Evolutionary conservation across 2,113 vertebrate genomes (phyloP).

Genomic region (Zosterops lateralis): DNA sequence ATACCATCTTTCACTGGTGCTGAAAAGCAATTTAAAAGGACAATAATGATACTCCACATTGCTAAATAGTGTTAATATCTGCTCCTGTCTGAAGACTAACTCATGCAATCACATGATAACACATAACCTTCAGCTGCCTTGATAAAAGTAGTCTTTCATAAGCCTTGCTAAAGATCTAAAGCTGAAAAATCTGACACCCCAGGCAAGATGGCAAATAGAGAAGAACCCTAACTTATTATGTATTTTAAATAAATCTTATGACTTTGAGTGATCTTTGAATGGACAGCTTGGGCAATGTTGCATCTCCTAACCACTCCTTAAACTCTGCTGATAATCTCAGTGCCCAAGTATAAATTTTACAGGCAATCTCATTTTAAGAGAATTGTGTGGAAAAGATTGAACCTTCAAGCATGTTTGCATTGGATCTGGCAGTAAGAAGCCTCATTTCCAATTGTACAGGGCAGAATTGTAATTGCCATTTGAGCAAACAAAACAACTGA

Average conservation of each 20-base stretch:
- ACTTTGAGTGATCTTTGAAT: neutral
- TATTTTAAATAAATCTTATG: constrained; percentile 13
- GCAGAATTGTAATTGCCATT: neutral
- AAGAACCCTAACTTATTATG: neutral
- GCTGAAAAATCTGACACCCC: neutral
- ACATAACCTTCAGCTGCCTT: neutral
- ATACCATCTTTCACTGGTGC: neutral
- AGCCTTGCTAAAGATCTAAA: neutral
- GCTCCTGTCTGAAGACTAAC: neutral
- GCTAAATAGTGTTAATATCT: neutral
- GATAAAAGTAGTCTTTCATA: neutral
- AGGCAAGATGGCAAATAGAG: neutral
- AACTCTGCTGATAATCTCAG: neutral
- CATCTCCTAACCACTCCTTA: neutral
- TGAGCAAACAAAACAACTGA: neutral
- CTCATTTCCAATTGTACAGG: neutral
- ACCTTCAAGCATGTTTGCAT: neutral
- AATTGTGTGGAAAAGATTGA: neutral
- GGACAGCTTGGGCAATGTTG: neutral
- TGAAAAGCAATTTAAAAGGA: neutral
- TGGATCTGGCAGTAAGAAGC: neutral
- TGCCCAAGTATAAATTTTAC: neutral
- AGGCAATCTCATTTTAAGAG: neutral
- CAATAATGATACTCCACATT: neutral
- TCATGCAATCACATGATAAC: neutral